Base-by-base conservation (phyloP, 92 coral and sea anemone genomes). In the Galaxea fascicularis region DNA sequence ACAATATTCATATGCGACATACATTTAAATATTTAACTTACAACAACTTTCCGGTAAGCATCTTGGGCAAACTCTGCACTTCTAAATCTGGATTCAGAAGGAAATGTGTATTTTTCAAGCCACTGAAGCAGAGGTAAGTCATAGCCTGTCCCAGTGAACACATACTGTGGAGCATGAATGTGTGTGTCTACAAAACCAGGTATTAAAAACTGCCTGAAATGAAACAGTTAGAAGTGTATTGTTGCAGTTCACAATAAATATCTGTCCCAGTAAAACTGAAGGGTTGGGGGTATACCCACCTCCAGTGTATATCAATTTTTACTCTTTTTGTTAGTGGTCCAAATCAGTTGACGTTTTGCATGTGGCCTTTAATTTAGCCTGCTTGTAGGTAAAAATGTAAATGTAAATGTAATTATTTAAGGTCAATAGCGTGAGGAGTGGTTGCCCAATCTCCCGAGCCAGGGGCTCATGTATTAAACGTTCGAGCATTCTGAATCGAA, bases 111-210 rank as follows among this genome's bases (percentile, higher is more conserved):
- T 65, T 87, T 92, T 22, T 87, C 86, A n/a, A 94, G 87, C 98
- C 98, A 94, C 13, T 69, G 87, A 49, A 94, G 53, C 25, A 94
- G 82, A 14, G 98, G 95, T 39, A 92, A 28, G 57, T 92, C 98
- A 74, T 94, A 92, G 3, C 98, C 98, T 31, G 95, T 94, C 0
- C 98, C 98, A 2, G 93, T 82, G 70, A 71, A 89, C 12, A 79
- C 85, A 27, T 94, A 94, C 76, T 94, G 98, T 0, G 98, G 87
- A 29, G 95, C 98, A 71, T 94, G 98, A 39, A 94, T 87, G 21
- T 94, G 95, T 8, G 98, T 94, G 73, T 94, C 98, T 10, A 94
- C 91, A 45, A 94, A 82, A 0, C 98, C 98, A 10, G 98, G 98
- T 60, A 94, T 87, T 15, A 94, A 53, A 77, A 92, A 94, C 76